phyloP scores from a whole-genome alignment of 2,888 invertebrate species.

The Tipula vernalis region DNA sequence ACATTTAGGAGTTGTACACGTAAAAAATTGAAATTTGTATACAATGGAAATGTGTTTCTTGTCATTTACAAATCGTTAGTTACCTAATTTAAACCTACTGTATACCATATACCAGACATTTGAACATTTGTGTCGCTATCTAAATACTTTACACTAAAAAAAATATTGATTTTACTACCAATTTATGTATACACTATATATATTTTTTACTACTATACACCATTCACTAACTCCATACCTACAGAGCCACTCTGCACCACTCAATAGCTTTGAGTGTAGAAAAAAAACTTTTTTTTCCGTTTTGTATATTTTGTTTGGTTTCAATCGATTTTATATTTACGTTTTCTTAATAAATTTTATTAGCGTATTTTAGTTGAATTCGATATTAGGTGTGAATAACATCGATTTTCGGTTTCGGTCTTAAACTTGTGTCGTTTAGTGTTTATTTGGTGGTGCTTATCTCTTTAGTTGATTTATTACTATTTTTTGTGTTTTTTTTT shows the following conservation, averaged over 20 bases:
- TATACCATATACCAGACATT: too few species aligned
- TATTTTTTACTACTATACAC: neutral
- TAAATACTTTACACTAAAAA: neutral
- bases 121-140: neutral
- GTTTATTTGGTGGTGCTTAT: neutral
- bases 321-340: neutral
- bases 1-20: too few species aligned
- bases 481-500: neutral
- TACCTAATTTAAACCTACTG: too few species aligned
- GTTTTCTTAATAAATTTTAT: neutral
- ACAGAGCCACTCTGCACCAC: neutral
- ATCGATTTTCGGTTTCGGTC: slow-evolving; percentile 1
- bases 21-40: too few species aligned
- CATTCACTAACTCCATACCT: neutral
- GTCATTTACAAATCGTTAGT: too few species aligned
- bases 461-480: neutral
- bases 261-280: neutral
- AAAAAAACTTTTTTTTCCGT: neutral
- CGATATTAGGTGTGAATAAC: slow-evolving; percentile 4
- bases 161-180: neutral
- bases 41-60: too few species aligned
- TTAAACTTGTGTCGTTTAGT: neutral
- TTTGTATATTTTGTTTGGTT: neutral
- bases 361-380: neutral
- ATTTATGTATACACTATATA: neutral